These are phyloP conservation scores for Stictonetta naevosa DNA, from an alignment of 2,113 vertebrate species.

Conservation along the genomic window DNA sequence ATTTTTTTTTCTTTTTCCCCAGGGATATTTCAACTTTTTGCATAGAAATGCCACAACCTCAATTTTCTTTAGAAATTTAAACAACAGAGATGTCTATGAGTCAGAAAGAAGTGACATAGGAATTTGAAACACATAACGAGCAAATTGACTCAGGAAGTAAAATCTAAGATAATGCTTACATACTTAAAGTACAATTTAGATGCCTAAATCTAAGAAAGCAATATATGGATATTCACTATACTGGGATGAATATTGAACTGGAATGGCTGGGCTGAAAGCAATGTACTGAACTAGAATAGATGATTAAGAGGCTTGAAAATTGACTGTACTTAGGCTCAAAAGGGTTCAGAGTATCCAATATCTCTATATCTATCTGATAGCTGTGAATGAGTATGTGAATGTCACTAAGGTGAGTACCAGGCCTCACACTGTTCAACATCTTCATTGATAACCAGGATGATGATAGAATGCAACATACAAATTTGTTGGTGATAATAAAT, in stretches of 20 bases:
- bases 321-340: background rate
- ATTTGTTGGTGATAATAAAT: background rate
- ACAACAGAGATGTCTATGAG: background rate
- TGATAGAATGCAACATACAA: background rate
- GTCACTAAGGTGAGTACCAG: background rate
- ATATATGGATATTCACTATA: background rate
- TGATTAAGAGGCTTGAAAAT: background rate
- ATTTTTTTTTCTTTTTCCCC: background rate
- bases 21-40: background rate
- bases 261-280: background rate
- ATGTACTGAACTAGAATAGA: background rate
- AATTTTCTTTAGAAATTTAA: background rate
- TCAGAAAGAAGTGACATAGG: background rate
- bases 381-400: background rate
- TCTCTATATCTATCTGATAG: background rate
- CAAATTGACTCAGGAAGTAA: background rate
- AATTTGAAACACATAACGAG: background rate
- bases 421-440: background rate
- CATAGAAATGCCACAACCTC: background rate
- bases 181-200: background rate
- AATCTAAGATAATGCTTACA: background rate
- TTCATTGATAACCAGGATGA: background rate
- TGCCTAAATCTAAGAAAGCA: background rate
- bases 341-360: rapidly evolving
- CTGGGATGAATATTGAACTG: background rate